Conservation (phyloP, 2,888 invertebrate species). For the Escarpia spicata region DNA sequence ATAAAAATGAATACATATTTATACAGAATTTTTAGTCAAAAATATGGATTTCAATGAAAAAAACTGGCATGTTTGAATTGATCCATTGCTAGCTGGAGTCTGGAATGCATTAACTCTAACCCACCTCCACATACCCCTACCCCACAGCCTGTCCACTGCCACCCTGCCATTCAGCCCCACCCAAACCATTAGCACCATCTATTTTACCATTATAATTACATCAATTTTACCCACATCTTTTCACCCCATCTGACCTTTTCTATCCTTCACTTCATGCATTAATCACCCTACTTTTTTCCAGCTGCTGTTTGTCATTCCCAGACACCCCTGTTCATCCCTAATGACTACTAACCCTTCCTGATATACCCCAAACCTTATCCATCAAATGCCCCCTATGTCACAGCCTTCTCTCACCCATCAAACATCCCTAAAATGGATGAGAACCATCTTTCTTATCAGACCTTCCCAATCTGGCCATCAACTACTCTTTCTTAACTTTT, state of each 20-base stretch:
- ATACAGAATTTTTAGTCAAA: too few species aligned
- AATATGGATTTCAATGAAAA: too few species aligned
- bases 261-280: neutral
- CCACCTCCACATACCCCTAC: neutral
- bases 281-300: neutral
- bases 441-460: too few species aligned
- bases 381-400: neutral
- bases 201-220: conserved; percentile 13
- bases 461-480: too few species aligned
- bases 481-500: too few species aligned
- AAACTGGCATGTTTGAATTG: neutral
- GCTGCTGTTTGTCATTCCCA: neutral
- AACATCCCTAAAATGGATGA: too few species aligned
- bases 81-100: neutral
- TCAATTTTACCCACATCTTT: neutral
- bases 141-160: neutral
- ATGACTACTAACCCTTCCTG: neutral
- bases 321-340: neutral
- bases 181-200: neutral
- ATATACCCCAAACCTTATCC: neutral
- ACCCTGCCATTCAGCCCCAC: neutral
- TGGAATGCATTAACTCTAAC: neutral
- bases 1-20: too few species aligned
- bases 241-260: neutral
- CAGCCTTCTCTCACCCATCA: too few species aligned